Conservation (phyloP, 2,113 vertebrate genomes). For the Bufo gargarizans region DNA sequence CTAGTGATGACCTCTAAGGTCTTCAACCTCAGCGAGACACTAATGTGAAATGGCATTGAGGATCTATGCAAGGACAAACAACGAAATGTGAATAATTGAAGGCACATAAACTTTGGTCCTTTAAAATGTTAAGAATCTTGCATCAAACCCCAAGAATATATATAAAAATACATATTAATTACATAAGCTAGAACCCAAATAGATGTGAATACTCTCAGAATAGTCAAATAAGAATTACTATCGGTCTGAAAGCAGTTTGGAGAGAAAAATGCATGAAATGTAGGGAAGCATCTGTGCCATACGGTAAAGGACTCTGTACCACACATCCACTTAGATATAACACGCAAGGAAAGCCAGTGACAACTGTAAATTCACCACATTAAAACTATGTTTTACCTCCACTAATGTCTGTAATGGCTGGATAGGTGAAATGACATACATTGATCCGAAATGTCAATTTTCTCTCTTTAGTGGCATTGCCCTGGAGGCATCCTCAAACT, state of each 20-base stretch:
- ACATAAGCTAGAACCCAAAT: background rate
- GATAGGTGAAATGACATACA: too few species aligned
- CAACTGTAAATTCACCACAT: background rate
- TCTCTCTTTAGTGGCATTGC: too few species aligned
- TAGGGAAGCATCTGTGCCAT: background rate
- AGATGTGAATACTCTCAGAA: background rate
- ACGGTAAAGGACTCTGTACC: background rate
- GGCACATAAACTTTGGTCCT: conserved; percentile 88
- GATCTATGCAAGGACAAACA: conserved; percentile 61
- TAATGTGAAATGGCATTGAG: background rate
- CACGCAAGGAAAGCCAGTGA: background rate
- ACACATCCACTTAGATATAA: background rate
- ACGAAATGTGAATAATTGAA: conserved; percentile 72
- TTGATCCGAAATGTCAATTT: too few species aligned
- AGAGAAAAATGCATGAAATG: background rate
- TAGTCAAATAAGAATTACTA: background rate
- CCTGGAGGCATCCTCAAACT: too few species aligned
- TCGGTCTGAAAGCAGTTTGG: background rate
- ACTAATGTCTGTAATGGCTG: too few species aligned
- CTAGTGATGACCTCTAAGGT: background rate
- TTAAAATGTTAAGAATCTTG: conserved; percentile 66
- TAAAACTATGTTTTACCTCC: too few species aligned
- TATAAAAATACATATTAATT: background rate
- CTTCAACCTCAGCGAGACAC: background rate
- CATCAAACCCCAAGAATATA: conserved; percentile 63